These are phyloP conservation scores for Caenorhabditis sp. DNA, from an alignment of 2,888 invertebrate genomes.

Conservation along the genomic window DNA sequence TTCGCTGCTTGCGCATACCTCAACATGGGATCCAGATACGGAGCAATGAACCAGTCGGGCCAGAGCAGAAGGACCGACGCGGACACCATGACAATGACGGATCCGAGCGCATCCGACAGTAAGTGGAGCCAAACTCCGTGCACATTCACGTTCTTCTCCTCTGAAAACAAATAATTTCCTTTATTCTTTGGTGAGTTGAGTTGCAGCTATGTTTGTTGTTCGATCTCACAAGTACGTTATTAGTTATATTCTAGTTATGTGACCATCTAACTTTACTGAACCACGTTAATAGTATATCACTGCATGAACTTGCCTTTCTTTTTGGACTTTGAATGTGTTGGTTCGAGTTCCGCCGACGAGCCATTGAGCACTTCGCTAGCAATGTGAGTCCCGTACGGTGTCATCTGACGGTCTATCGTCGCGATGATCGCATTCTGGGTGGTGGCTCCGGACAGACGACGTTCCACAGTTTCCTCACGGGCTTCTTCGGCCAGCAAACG, in stretches of 20 bases:
- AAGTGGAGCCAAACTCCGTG: conserved; percentile 99
- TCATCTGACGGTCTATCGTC: conserved; percentile 29
- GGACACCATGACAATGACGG: conserved; percentile 91
- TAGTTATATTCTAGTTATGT: too few species aligned
- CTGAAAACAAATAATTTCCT: too few species aligned
- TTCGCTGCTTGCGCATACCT: too few species aligned
- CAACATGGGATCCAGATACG: conserved; percentile 94
- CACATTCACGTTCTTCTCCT: conserved; percentile 94
- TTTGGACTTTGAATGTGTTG: not conserved
- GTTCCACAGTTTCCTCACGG: conserved; percentile 15
- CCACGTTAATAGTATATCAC: too few species aligned
- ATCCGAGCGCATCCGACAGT: conserved; percentile 95
- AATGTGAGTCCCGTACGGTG: conserved; percentile 32
- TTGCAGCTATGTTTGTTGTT: too few species aligned
- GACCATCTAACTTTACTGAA: too few species aligned
- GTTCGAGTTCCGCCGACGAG: not conserved
- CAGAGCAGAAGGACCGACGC: conserved; percentile 84
- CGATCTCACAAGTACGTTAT: too few species aligned
- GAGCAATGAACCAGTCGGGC: conserved; percentile 82
- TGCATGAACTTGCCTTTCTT: too few species aligned
- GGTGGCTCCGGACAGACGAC: conserved; percentile 18
- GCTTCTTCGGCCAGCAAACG: conserved; percentile 42
- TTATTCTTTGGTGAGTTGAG: too few species aligned
- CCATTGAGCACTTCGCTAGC: conserved; percentile 34
- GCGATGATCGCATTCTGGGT: conserved; percentile 26